Evolutionary conservation across 1,140 invertebrate genomes (phyloP).

Genomic region (Amyelois transitella): DNA sequence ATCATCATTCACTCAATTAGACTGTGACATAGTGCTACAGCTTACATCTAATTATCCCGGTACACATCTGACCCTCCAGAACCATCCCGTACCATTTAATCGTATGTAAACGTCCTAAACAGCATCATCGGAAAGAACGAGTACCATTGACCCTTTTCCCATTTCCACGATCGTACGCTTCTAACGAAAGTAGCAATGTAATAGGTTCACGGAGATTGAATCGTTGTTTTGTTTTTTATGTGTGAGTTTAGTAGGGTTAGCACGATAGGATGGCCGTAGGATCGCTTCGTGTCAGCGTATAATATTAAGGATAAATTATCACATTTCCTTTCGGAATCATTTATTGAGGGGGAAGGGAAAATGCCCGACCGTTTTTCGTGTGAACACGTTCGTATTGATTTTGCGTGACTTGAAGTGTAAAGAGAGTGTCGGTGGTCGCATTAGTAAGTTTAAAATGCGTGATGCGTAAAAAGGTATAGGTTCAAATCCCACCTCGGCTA

Average conservation of each 20-base stretch:
- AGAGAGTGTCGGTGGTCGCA: no score
- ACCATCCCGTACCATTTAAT: background rate
- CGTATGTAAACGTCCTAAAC: slow-evolving; percentile 5
- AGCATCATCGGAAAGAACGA: background rate
- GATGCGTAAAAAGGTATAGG: background rate
- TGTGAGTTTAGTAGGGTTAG: background rate
- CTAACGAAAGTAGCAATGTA: slow-evolving; percentile 9
- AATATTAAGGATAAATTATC: slow-evolving; percentile 5
- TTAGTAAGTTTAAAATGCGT: background rate
- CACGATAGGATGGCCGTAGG: background rate
- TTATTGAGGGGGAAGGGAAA: background rate
- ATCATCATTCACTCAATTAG: background rate
- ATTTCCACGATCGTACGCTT: slow-evolving; percentile 1
- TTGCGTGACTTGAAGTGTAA: background rate
- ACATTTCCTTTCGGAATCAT: slow-evolving; percentile 3
- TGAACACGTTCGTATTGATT: slow-evolving; percentile 1
- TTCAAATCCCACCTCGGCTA: no score
- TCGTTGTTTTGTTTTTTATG: slow-evolving; percentile 6
- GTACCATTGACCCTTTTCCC: slow-evolving; percentile 9
- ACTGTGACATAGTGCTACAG: background rate
- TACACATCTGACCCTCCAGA: background rate
- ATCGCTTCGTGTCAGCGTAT: slow-evolving; percentile 9
- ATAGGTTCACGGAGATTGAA: slow-evolving; percentile 6
- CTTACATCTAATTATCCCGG: background rate
- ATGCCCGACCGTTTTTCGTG: background rate